Conservation (phyloP, 2,888 invertebrate species). For the Rhagonycha fulva region DNA sequence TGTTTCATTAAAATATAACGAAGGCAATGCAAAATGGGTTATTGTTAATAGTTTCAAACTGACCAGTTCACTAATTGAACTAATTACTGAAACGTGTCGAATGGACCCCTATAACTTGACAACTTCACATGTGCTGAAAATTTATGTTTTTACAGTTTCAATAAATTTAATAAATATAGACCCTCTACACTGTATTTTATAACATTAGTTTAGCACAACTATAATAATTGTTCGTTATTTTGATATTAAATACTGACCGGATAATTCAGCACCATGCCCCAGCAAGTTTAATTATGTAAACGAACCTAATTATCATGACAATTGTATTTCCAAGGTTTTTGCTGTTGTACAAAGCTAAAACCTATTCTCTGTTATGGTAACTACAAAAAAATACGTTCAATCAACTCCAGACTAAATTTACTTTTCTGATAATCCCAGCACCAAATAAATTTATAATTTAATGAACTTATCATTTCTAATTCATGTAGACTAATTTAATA, state of each 20-base stretch:
- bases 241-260: neutral
- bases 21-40: constrained; percentile 9
- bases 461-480: neutral
- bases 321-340: neutral
- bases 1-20: neutral
- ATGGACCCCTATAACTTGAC: constrained; percentile 51
- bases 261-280: neutral
- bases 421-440: neutral
- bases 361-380: neutral
- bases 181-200: neutral
- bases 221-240: neutral
- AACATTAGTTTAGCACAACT: neutral
- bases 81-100: constrained; percentile 56
- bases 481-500: constrained; percentile 26
- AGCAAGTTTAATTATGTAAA: neutral
- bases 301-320: neutral
- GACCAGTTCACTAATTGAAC: constrained; percentile 54
- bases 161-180: constrained; percentile 52
- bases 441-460: neutral
- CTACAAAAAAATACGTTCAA: neutral
- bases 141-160: constrained; percentile 55
- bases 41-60: constrained; percentile 39
- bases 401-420: neutral
- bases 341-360: neutral
- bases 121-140: constrained; percentile 53